Evolutionary conservation across 2,113 vertebrate species (phyloP).

Genomic region (Arizona elegans): DNA sequence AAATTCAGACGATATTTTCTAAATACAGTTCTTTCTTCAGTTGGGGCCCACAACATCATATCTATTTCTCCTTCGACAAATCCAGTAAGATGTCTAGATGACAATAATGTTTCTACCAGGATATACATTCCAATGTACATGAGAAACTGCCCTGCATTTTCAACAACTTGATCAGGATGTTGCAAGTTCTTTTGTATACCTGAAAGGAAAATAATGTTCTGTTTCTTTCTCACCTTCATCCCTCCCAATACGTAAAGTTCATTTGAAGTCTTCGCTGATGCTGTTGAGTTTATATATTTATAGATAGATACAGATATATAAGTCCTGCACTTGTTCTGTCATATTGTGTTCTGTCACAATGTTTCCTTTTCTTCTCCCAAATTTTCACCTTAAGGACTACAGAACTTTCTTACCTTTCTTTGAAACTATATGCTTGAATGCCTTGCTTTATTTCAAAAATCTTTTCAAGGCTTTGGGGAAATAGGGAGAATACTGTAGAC

Average conservation of each 20-base stretch:
- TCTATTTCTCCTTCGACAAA: not conserved
- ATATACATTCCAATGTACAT: not conserved
- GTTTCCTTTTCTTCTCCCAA: not conserved
- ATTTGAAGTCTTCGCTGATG: not conserved
- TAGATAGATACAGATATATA: not conserved
- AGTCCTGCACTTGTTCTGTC: not conserved
- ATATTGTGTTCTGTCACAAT: not conserved
- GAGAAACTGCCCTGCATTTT: not conserved
- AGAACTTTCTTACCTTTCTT: not conserved
- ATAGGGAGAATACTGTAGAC: not conserved
- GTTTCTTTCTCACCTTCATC: not conserved
- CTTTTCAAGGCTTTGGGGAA: constrained; percentile 6
- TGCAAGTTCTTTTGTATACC: not conserved
- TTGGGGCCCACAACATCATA: not conserved
- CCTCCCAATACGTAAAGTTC: not conserved
- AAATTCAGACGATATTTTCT: not conserved
- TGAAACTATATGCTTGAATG: not conserved
- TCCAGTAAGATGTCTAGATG: not conserved
- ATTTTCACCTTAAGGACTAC: not conserved
- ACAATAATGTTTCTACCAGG: not conserved
- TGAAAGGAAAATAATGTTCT: not conserved
- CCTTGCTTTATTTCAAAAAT: not conserved
- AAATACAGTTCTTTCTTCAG: not conserved
- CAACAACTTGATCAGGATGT: not conserved
- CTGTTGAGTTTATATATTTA: not conserved